Conservation (phyloP, 2,888 invertebrate genomes). For the Tetragnatha montana region DNA sequence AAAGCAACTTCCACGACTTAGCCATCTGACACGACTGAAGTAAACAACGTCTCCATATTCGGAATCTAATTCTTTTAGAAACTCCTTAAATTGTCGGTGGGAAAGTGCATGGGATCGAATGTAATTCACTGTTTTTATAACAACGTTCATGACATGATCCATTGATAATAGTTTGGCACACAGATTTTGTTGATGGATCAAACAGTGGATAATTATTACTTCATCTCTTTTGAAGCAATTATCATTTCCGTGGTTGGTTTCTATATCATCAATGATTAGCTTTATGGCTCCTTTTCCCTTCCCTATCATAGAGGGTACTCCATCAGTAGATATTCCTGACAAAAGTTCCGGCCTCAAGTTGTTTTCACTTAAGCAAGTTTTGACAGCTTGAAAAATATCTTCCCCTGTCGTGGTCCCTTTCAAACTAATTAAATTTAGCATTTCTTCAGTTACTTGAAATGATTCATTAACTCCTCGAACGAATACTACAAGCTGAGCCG, state of each 20-base stretch:
- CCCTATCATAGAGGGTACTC: neutral
- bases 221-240: conserved; percentile 8
- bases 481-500: conserved; percentile 6
- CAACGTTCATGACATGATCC: conserved; percentile 36
- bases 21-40: conserved; percentile 14
- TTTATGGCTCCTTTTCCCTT: neutral
- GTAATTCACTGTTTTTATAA: conserved; percentile 45
- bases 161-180: neutral
- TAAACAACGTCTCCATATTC: conserved; percentile 8
- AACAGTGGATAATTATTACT: conserved; percentile 14
- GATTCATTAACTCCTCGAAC: neutral
- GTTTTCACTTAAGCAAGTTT: neutral
- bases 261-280: neutral
- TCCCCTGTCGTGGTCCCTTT: neutral
- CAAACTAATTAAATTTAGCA: neutral
- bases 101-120: conserved; percentile 46
- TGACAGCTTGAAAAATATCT: conserved; percentile 12
- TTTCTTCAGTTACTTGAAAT: neutral
- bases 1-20: conserved; percentile 13
- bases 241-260: neutral
- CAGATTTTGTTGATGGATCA: conserved; percentile 35
- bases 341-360: no score
- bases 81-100: conserved; percentile 33
- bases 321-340: neutral
- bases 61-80: conserved; percentile 16